Evolutionary conservation across 2,888 invertebrate species (phyloP).

Genomic region (Agrochola lychnidis): DNA sequence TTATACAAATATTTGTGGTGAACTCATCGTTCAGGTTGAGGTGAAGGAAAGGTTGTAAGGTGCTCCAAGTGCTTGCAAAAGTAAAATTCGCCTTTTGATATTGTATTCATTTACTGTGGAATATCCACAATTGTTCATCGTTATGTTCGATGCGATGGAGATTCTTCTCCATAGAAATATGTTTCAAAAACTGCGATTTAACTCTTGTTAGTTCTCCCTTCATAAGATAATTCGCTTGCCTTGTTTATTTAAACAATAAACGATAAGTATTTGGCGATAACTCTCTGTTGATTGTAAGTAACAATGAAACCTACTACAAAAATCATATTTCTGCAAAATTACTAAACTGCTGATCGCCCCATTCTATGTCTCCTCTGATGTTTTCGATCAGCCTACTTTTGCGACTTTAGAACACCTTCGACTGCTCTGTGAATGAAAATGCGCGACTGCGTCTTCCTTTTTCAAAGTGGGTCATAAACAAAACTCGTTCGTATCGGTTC

Average conservation of each 20-base stretch:
- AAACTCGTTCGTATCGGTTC: slow-evolving; percentile 59
- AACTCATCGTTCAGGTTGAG: slow-evolving; percentile 47
- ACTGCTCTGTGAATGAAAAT: slow-evolving; percentile 35
- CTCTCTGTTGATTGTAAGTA: not conserved
- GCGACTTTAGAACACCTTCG: not conserved
- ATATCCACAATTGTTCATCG: slow-evolving; percentile 1
- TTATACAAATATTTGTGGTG: slow-evolving; percentile 48
- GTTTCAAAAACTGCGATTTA: no score
- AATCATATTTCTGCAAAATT: not conserved
- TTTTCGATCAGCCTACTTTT: slow-evolving; percentile 12
- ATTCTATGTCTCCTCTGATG: not conserved
- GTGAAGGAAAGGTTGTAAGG: slow-evolving; percentile 30
- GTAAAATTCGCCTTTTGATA: not conserved
- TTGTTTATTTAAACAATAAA: not conserved
- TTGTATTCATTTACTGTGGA: not conserved
- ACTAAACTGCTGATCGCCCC: not conserved
- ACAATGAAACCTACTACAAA: not conserved
- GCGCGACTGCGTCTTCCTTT: slow-evolving; percentile 27
- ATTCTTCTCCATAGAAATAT: not conserved
- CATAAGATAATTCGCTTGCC: not conserved
- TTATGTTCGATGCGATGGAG: not conserved
- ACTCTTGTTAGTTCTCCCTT: not conserved
- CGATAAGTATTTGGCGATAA: not conserved
- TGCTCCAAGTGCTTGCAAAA: slow-evolving; percentile 20
- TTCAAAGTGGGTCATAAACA: slow-evolving; percentile 47